Conservation (phyloP, 2,888 invertebrate species). For the Stegana nigrithorax region DNA sequence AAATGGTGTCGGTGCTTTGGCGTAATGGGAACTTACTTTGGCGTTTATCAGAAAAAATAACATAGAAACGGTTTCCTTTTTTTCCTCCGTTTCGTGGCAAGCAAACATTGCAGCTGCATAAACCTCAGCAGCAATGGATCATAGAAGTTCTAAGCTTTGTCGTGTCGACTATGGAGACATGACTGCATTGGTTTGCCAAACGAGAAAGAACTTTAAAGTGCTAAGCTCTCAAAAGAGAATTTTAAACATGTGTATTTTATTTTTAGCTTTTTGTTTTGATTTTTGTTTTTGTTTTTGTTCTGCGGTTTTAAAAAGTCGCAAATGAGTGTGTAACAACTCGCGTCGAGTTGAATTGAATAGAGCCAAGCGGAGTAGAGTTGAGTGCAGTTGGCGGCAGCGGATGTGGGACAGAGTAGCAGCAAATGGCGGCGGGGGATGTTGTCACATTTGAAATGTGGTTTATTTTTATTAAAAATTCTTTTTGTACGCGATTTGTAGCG, state of each 20-base stretch:
- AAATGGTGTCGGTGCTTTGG: too few relatives aligned
- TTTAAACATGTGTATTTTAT: conserved; percentile 5
- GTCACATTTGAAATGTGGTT: conserved; percentile 47
- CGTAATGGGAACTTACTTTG: too few relatives aligned
- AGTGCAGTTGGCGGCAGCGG: conserved; percentile 12
- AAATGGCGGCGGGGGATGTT: conserved; percentile 24
- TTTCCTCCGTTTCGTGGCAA: too few relatives aligned
- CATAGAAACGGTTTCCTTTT: too few relatives aligned
- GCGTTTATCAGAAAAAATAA: too few relatives aligned
- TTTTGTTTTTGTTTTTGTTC: background rate
- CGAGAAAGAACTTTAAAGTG: too few relatives aligned
- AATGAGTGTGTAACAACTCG: conserved; percentile 25
- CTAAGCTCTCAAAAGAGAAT: too few relatives aligned
- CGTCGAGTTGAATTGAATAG: conserved; percentile 31
- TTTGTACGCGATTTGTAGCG: too few relatives aligned
- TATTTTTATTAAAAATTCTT: conserved; percentile 52
- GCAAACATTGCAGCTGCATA: background rate
- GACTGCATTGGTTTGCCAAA: too few relatives aligned
- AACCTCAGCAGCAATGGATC: background rate
- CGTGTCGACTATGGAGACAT: too few relatives aligned
- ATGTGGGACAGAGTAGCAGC: too few relatives aligned
- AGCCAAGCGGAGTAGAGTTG: conserved; percentile 39
- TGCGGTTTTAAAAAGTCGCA: background rate
- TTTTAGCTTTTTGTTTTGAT: background rate
- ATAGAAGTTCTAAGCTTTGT: background rate